Evolutionary conservation across 2,888 invertebrate species (phyloP), one percentile per base, ranked within the genome.

Genomic region (Ectobius pallidus): DNA sequence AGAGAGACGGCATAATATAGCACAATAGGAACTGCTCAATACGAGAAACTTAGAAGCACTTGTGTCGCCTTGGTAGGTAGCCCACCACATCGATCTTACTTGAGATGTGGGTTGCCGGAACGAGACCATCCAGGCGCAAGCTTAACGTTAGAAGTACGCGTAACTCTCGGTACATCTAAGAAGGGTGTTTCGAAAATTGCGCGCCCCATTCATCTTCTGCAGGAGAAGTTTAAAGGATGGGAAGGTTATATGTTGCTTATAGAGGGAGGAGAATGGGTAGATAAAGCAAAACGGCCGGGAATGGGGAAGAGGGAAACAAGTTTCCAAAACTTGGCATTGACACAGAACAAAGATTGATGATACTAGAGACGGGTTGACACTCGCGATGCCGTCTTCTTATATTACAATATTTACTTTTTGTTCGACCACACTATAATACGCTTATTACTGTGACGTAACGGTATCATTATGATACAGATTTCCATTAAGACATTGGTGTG

Each of bases 311-410:
- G 30, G 27, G n/a, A 14, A 32, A 58, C 27, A n/a, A 30, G 58
- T 58, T 58, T 30, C 58, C 16, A 30, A 30, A 58, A 58, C 58
- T 58, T 58, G 58, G 32, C 27, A 58, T 58, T 58, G 58, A 58
- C 30, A 58, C n/a, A 16, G 30, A 58, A 58, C 58, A 25, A 58
- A 30, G 58, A 58, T 58, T 32, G 58, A 58, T 58, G 30, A n/a
- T 30, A n/a, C 9, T 25, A 18, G 30, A 30, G 58, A 58, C 30
- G 30, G n/a, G n/a, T 32, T 58, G 32, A 58, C 30, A 58, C 58
- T 58, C 9, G 58, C 58, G 7, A 30, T 6, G 25, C 25, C 27
- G 20, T 58, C 27, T 30, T 30, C 14, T 58, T 14, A 58, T 58
- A 30, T 58, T 58, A 34, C 3, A 7, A 30, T 25, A n/a, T 16